These are phyloP conservation scores for Galeopterus variegatus DNA, from an alignment of 2,113 vertebrate genomes.

Conservation along the genomic window DNA sequence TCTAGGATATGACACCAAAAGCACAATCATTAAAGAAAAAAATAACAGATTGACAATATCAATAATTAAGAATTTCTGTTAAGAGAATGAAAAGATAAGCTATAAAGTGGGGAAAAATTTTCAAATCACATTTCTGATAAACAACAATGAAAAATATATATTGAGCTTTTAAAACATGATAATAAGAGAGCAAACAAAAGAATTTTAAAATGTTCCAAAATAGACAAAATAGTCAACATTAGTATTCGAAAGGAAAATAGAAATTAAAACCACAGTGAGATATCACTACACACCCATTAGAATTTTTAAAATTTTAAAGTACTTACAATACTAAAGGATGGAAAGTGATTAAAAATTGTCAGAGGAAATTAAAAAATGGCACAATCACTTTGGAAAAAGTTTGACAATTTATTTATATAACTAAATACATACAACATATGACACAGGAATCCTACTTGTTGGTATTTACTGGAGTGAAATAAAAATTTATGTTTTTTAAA, in stretches of 20 bases:
- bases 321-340: not conserved
- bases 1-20: not conserved
- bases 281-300: not conserved
- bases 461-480: not conserved
- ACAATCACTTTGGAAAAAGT: not conserved
- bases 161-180: not conserved
- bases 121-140: not conserved
- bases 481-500: not conserved
- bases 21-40: not conserved
- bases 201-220: not conserved
- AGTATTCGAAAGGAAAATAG: not conserved
- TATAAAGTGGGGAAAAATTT: not conserved
- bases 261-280: constrained; percentile 14
- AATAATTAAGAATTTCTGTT: not conserved
- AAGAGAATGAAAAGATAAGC: not conserved
- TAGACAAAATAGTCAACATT: not conserved
- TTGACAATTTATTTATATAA: not conserved
- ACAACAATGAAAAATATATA: not conserved
- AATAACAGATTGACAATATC: not conserved
- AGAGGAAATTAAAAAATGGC: not conserved
- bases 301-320: not conserved
- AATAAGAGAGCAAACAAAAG: not conserved
- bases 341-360: not conserved
- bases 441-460: not conserved
- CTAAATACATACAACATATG: not conserved